Percentiles rank a stretch among this genome's conserved stretches.
These are phyloP conservation scores for Montipora cactus DNA, from an alignment of 64 coral and sea anemone species.

Conservation along the genomic window DNA sequence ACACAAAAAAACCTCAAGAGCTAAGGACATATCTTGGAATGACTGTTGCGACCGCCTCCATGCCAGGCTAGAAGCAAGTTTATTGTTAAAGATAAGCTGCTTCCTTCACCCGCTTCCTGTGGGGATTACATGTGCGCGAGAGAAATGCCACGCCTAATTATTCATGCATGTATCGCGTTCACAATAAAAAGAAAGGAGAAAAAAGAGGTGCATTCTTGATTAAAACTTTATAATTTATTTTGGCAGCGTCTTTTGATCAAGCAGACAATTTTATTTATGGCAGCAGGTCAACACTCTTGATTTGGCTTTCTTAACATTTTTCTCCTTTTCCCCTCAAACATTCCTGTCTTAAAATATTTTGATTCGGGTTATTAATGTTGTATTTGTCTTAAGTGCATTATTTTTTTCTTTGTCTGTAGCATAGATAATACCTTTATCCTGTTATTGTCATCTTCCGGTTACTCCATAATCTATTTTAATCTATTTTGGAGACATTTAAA, in stretches of 20 bases:
- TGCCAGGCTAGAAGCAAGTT: too few species aligned
- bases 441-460: neutral
- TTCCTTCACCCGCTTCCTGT: too few species aligned
- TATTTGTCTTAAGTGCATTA: neutral
- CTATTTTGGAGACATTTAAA: constrained; percentile 2
- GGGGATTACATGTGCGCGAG: too few species aligned
- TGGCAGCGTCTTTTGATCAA: neutral
- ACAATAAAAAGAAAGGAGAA: neutral
- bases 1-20: too few species aligned
- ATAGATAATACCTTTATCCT: neutral
- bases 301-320: neutral
- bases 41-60: too few species aligned
- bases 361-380: neutral
- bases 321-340: neutral
- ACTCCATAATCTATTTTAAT: neutral
- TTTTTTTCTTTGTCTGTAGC: neutral
- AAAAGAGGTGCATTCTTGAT: neutral
- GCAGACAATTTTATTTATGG: neutral
- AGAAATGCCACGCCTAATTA: too few species aligned
- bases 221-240: neutral
- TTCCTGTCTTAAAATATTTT: neutral
- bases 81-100: too few species aligned
- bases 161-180: too few species aligned
- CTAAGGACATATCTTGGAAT: too few species aligned
- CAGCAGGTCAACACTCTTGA: neutral